Evolutionary conservation across 2,797 vertebrate genomes (phyloP).

Genomic region (Melanogrammus aeglefinus): DNA sequence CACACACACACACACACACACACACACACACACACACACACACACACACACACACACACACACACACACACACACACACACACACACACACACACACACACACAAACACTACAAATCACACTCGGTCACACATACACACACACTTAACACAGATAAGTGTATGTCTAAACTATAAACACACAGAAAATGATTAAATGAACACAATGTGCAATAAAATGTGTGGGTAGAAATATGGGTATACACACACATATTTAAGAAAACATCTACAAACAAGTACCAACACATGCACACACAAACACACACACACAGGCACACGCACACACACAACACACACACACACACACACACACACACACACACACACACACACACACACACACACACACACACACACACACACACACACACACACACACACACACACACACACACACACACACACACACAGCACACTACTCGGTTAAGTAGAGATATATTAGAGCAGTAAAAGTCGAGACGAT

Average conservation of each 20-base stretch:
- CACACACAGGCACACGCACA: background rate
- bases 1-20: too few species aligned
- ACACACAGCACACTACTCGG: background rate
- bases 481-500: background rate
- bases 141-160: too few species aligned
- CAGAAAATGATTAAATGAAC: too few species aligned
- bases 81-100: too few species aligned
- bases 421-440: background rate
- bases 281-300: background rate
- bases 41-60: background rate
- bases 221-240: too few species aligned
- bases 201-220: too few species aligned
- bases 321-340: background rate
- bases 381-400: background rate
- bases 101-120: too few species aligned
- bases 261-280: background rate
- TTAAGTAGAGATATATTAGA: background rate
- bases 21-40: background rate
- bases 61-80: constrained; percentile 1
- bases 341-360: background rate
- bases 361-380: background rate
- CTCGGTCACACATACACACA: too few species aligned
- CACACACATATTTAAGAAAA: too few species aligned
- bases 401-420: background rate
- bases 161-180: too few species aligned